These are phyloP conservation scores for Hydropotes inermis DNA, from an alignment of 2,113 vertebrate species.

Conservation along the genomic window DNA sequence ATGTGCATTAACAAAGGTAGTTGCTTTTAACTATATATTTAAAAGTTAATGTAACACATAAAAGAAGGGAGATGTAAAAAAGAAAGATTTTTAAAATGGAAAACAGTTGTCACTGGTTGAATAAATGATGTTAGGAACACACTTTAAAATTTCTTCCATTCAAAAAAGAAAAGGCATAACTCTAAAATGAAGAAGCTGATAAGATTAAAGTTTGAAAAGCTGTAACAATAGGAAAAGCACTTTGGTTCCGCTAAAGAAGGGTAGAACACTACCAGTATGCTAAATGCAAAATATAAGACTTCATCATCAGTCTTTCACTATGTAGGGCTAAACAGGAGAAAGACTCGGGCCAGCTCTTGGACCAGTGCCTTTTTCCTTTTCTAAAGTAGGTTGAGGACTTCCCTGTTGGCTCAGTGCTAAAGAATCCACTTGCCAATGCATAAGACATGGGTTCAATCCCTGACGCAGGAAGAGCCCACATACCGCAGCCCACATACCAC, in stretches of 20 bases:
- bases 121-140: background rate
- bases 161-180: background rate
- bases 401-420: background rate
- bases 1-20: background rate
- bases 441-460: background rate
- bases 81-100: background rate
- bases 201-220: background rate
- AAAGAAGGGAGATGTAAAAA: background rate
- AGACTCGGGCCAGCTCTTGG: background rate
- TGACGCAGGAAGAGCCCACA: background rate
- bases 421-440: background rate
- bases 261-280: background rate
- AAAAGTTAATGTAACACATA: background rate
- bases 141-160: background rate
- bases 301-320: background rate
- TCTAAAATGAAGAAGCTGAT: background rate
- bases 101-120: background rate
- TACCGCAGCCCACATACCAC: background rate
- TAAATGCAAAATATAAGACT: background rate
- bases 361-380: background rate
- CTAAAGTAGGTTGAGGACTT: background rate
- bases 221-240: background rate
- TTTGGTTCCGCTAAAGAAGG: background rate
- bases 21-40: background rate
- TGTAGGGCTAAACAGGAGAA: background rate